Evolutionary conservation across 2,113 vertebrate species (phyloP).

Genomic region (Polypterus senegalus): DNA sequence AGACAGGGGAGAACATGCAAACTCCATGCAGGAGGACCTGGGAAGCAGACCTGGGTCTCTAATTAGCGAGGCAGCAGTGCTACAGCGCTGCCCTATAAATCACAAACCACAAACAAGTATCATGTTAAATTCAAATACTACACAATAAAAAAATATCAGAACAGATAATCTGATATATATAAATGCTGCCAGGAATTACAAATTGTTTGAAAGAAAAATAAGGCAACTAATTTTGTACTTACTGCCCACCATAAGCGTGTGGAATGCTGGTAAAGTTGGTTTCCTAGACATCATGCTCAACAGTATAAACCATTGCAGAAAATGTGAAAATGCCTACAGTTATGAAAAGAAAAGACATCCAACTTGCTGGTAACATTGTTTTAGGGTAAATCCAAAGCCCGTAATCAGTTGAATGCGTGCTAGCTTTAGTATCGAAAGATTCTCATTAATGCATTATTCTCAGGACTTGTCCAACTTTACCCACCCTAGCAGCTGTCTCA

Average conservation of each 20-base stretch:
- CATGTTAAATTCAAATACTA: no score
- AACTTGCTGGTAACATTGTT: constrained; percentile 95
- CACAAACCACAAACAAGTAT: no score
- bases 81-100: no score
- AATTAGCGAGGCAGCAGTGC: no score
- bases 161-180: no score
- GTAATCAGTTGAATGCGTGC: constrained; percentile 87
- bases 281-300: constrained; percentile 77
- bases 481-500: constrained; percentile 77
- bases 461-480: constrained; percentile 86
- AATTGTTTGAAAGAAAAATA: no score
- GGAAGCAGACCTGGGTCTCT: no score
- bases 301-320: constrained; percentile 84
- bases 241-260: constrained; percentile 95
- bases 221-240: constrained; percentile 37
- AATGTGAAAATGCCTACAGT: constrained; percentile 86
- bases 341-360: constrained; percentile 93
- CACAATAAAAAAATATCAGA: no score
- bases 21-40: no score
- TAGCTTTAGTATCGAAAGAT: constrained; percentile 92
- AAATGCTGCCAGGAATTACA: no score
- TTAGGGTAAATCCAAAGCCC: constrained; percentile 91
- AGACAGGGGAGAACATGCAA: no score
- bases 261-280: constrained; percentile 96
- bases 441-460: constrained; percentile 87